Evolutionary conservation across 2,113 vertebrate genomes (phyloP), one percentile per base, ranked within the genome.

Genomic region (Mobula hypostoma): DNA sequence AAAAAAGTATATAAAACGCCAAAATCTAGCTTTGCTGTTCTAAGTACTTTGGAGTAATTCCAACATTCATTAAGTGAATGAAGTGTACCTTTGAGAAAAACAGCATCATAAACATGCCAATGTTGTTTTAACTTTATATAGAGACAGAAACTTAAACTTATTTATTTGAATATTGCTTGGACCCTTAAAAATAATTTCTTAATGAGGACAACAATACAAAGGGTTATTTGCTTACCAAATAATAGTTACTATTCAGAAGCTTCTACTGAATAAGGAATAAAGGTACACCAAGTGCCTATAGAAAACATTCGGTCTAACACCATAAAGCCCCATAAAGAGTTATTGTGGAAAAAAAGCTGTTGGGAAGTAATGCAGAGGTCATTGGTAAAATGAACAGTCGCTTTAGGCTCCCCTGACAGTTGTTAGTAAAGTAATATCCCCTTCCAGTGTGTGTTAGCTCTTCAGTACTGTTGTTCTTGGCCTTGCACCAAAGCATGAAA

Each of bases 401-500:
- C 40, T 56, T 56, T 93, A 21, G 70, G 68, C 91, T 93, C 68
- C 68, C 91, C 40, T 40, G 70, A 93, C 91, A 93, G 68, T 93
- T 74, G 70, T 74, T 93, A 74, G 91, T 93, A 76, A 76, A 93
- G 66, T 93, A 93, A 74, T 93, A 74, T 74, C 91, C 91, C 91
- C 48, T 93, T 74, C 29, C 91, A 74, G 70, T 48, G 91, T 74
- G 91, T 48, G 91, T 56, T 93, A 74, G 68, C 36, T 74, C 91
- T 76, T 93, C 70, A 21, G 63, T 56, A 72, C 68, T 93, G 91
- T 74, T 93, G 70, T 36, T 74, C 70, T 93, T 93, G 91, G 91
- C 68, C 70, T 76, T 0, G 32, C 68, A 72, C 91, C 68, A 93
- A 74, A 74, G 91, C 70, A 74, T 74, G 68, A 74, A 93, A 93